phyloP scores from a whole-genome alignment of 2,113 vertebrate genomes.

The Mesembrinibis cayennensis region DNA sequence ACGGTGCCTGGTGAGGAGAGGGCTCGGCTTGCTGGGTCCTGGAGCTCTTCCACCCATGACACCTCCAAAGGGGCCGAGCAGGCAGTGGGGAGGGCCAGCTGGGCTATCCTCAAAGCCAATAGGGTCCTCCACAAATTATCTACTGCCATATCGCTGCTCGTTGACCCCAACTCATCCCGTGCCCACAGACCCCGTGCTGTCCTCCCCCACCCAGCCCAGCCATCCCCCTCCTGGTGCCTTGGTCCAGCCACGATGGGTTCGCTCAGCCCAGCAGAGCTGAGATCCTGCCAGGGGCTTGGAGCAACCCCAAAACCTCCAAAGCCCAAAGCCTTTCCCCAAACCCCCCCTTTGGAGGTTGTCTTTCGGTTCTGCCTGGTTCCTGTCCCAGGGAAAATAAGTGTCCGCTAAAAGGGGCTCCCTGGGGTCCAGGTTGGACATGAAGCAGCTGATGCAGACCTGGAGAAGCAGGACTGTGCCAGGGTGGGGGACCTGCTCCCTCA shows the following conservation, averaged over 20 bases:
- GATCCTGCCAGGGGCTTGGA: neutral
- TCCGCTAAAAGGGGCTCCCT: neutral
- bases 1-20: neutral
- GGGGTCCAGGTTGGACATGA: neutral
- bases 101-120: neutral
- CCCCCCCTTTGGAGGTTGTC: neutral
- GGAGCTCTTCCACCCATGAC: neutral
- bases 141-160: rapidly evolving
- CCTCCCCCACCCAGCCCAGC: neutral
- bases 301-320: neutral
- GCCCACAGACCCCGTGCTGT: neutral
- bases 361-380: neutral
- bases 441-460: neutral
- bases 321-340: neutral
- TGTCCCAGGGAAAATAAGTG: neutral
- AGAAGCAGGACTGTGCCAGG: neutral
- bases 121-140: neutral
- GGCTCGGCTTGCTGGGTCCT: neutral
- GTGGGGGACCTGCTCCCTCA: neutral
- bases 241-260: neutral
- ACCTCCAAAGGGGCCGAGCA: neutral
- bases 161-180: neutral
- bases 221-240: neutral
- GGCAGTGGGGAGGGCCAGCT: rapidly evolving
- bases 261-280: neutral